Evolutionary conservation across 2,888 invertebrate genomes (phyloP), one percentile per base, ranked within the genome.

Genomic region (Xestoiulus laeticollis): DNA sequence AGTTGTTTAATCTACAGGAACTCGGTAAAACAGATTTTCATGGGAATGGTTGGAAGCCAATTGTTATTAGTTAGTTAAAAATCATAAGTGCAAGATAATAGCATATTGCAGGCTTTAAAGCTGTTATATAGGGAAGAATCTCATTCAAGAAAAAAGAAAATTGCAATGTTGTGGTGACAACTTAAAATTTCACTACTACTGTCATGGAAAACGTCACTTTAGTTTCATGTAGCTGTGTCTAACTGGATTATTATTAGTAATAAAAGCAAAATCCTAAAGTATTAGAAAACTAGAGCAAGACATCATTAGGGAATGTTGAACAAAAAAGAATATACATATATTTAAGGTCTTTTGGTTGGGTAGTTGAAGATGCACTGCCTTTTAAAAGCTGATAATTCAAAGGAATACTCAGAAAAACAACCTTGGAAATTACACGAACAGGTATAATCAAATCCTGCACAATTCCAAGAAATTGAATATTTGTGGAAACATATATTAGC

Each of bases 21-120:
- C 78, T 30, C 14, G 26, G 14, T 6, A 78, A 78, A 78, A 78
- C 14, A 26, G 78, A 78, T 78, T 78, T 14, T 78, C 14, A 30
- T 78, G 78, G 78, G 78, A 78, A 78, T 78, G 78, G 78, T 78
- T 78, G 78, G 78, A 78, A 78, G 78, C 78, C 78, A 30, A 10
- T 78, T 78, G 78, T 68, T 68, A 30, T 78, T 78, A 30, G 14
- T 59, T 10, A 22, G 59, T 30, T 78, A 30, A 12, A 78, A 78
- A 78, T 2, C 78, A 78, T 12, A 78, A 78, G 30, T 78, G 16
- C 30, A 30, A 78, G 78, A 78, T 30, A 78, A 78, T 30, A 68
- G 30, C 38, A 38, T 78, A 10, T 68, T 78, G 12, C 30, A 30
- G 78, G 78, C 3, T 59, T n/a, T n/a, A 59, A 19, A 59, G 59